These are phyloP conservation scores for Aurelia aurita DNA, from an alignment of 30 jellyfish, hydroid and myxozoan genomes.

Conservation along the genomic window DNA sequence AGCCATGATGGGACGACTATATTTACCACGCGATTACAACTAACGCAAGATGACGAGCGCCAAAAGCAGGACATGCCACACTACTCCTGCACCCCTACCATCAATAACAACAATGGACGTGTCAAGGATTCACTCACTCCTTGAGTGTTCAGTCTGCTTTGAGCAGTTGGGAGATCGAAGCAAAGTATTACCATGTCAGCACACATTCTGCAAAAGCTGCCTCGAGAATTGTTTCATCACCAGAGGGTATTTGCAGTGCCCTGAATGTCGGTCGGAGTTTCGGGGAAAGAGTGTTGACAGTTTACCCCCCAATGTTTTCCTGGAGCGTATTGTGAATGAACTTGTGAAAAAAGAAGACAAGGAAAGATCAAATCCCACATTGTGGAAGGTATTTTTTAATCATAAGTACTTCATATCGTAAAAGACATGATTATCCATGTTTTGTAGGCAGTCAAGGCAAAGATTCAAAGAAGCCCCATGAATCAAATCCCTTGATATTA, in stretches of 20 bases:
- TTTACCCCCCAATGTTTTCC: slow-evolving; percentile 80
- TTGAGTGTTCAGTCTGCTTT: slow-evolving; percentile 84
- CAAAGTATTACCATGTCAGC: slow-evolving; percentile 93
- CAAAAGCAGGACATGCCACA: too few species aligned
- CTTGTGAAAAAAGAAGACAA: slow-evolving; percentile 33
- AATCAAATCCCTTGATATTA: neutral
- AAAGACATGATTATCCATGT: slow-evolving; percentile 12
- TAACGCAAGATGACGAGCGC: too few species aligned
- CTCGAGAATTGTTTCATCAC: slow-evolving; percentile 57
- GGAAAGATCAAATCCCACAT: slow-evolving; percentile 13
- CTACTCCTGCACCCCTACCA: too few species aligned
- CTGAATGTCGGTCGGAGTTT: slow-evolving; percentile 85
- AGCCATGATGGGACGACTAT: too few species aligned
- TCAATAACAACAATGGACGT: slow-evolving; percentile 59
- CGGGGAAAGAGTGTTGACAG: slow-evolving; percentile 60
- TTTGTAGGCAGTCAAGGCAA: slow-evolving; percentile 6
- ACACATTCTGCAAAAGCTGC: slow-evolving; percentile 84
- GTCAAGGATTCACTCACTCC: slow-evolving; percentile 51
- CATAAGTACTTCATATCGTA: too few species aligned
- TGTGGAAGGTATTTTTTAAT: slow-evolving; percentile 55
- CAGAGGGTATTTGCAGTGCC: slow-evolving; percentile 89
- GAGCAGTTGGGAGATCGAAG: slow-evolving; percentile 88
- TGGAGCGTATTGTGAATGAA: slow-evolving; percentile 72
- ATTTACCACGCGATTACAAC: too few species aligned
- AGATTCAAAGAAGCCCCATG: neutral